These are phyloP conservation scores for Aplysina aerophoba DNA, from an alignment of 37 sponge, comb jelly and placozoan genomes.

Conservation along the genomic window DNA sequence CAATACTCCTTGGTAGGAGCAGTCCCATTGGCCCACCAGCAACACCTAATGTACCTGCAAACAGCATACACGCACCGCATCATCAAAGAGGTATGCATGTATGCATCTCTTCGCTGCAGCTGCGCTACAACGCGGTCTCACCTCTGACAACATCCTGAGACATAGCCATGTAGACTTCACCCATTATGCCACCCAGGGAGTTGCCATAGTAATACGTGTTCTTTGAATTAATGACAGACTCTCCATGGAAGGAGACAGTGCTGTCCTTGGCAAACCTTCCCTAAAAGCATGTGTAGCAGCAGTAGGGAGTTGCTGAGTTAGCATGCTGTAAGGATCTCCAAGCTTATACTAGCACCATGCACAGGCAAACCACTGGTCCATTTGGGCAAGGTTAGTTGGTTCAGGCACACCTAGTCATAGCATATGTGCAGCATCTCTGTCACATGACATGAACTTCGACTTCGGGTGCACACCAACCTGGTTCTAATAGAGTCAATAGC, in stretches of 20 bases:
- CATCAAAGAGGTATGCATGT: constrained; percentile 25
- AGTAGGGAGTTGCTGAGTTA: too few species aligned
- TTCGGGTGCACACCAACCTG: too few species aligned
- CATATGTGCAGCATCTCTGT: too few species aligned
- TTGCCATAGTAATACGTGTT: constrained; percentile 72
- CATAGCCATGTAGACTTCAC: constrained; percentile 81
- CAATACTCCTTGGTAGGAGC: constrained; percentile 69
- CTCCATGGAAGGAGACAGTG: constrained; percentile 35
- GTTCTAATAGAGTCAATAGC: too few species aligned
- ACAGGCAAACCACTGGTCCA: too few species aligned
- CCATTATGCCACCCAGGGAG: constrained; percentile 80
- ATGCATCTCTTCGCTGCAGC: not conserved
- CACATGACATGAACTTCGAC: too few species aligned
- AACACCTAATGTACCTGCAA: constrained; percentile 74
- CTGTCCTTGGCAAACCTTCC: constrained; percentile 14
- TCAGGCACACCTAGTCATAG: too few species aligned
- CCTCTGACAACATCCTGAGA: constrained; percentile 70
- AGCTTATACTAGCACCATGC: too few species aligned
- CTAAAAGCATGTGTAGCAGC: not conserved
- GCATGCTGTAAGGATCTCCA: too few species aligned
- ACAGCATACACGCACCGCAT: not conserved
- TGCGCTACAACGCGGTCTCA: not conserved
- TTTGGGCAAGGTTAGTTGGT: too few species aligned
- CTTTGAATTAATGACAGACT: constrained; percentile 26
- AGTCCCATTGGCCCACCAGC: constrained; percentile 78